phyloP scores from a whole-genome alignment of 2,797 vertebrate genomes.

The Amniataba percoides region DNA sequence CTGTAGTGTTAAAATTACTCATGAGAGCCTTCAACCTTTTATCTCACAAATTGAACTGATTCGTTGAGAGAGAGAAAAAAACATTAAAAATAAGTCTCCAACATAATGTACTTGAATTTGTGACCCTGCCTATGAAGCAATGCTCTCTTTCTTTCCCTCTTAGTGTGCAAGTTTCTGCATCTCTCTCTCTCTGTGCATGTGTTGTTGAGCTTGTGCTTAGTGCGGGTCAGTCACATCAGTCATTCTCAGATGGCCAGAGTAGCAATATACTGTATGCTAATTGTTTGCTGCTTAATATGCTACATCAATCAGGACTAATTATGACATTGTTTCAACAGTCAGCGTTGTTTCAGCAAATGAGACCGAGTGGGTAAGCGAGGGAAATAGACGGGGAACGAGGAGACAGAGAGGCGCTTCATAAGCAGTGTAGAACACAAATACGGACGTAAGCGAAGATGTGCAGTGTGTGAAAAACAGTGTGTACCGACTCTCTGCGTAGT shows the following conservation, averaged over 20 bases:
- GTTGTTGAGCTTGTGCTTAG: slow-evolving; percentile 54
- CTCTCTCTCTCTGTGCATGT: slow-evolving; percentile 11
- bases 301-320: slow-evolving; percentile 96
- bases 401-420: slow-evolving; percentile 40
- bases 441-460: slow-evolving; percentile 30
- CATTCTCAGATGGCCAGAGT: slow-evolving; percentile 76
- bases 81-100: slow-evolving; percentile 64
- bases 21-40: slow-evolving; percentile 71
- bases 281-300: slow-evolving; percentile 89
- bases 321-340: slow-evolving; percentile 81
- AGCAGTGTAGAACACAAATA: slow-evolving; percentile 40
- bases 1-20: slow-evolving; percentile 42
- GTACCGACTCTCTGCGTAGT: slow-evolving; percentile 2
- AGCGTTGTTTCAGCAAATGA: slow-evolving; percentile 68
- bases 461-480: slow-evolving; percentile 4
- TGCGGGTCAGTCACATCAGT: slow-evolving; percentile 73
- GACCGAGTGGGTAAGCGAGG: slow-evolving; percentile 42
- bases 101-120: slow-evolving; percentile 56
- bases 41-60: slow-evolving; percentile 82
- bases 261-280: slow-evolving; percentile 85
- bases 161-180: not conserved
- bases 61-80: no score
- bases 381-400: slow-evolving; percentile 29
- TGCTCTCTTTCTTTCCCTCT: not conserved
- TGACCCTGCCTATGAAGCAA: slow-evolving; percentile 24